Evolutionary conservation across 2,888 invertebrate species (phyloP).

Genomic region (Parnassius glacialis): DNA sequence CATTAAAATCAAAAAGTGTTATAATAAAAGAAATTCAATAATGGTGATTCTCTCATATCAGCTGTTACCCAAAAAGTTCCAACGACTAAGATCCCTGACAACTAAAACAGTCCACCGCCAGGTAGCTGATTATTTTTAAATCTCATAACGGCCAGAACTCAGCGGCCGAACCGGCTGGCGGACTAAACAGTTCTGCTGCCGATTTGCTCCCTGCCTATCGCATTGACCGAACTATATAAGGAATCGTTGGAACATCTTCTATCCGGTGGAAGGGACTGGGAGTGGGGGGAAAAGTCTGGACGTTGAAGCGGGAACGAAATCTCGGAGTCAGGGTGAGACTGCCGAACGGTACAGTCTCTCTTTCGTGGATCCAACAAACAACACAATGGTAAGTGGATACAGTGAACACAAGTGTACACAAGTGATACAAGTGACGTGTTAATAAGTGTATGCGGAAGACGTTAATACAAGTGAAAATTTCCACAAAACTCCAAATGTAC

Average conservation of each 20-base stretch:
- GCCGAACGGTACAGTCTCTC: constrained; percentile 76
- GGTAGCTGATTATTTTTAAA: constrained; percentile 66
- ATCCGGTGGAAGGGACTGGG: constrained; percentile 36
- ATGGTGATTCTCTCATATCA: not conserved
- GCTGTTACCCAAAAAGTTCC: constrained; percentile 10
- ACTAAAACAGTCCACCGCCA: constrained; percentile 33
- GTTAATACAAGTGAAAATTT: constrained; percentile 19
- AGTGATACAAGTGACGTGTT: constrained; percentile 46
- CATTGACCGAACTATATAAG: constrained; percentile 76
- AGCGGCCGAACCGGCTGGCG: constrained; percentile 51
- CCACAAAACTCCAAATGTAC: not conserved
- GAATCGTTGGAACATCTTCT: constrained; percentile 52
- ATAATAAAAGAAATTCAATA: too few relatives aligned
- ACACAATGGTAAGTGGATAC: constrained; percentile 73
- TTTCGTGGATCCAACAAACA: constrained; percentile 73
- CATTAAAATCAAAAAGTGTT: too few relatives aligned
- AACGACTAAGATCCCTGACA: constrained; percentile 20
- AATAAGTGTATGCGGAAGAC: constrained; percentile 34
- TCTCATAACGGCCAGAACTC: constrained; percentile 41
- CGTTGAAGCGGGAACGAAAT: constrained; percentile 49
- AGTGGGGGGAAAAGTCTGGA: constrained; percentile 53
- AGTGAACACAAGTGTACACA: constrained; percentile 35
- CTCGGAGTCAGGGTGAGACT: constrained; percentile 79
- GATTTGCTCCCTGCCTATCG: constrained; percentile 52
- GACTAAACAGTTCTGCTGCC: constrained; percentile 58